These are phyloP conservation scores for Ochotona princeps DNA, from an alignment of 2,113 vertebrate species.

Conservation along the genomic window DNA sequence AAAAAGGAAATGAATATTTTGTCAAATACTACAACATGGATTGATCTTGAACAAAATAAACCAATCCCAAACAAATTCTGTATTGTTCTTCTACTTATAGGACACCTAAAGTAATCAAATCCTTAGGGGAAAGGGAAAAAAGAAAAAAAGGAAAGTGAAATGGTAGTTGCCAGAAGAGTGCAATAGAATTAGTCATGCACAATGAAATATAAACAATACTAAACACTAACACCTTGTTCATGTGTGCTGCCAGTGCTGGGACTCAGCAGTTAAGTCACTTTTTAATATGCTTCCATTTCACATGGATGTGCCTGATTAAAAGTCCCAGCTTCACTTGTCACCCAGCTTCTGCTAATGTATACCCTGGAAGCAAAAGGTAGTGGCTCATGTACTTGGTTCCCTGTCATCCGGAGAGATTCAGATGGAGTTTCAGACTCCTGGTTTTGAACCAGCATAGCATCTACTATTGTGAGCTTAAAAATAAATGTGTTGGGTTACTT, in stretches of 20 bases:
- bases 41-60: not conserved
- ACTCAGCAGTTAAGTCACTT: too few species aligned
- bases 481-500: not conserved
- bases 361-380: too few species aligned
- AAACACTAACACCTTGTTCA: too few species aligned
- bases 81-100: not conserved
- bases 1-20: not conserved
- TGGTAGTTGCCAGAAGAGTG: not conserved
- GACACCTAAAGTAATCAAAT: slow-evolving; percentile 11
- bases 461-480: not conserved
- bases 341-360: too few species aligned
- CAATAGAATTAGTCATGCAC: not conserved
- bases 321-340: too few species aligned
- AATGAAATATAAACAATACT: not conserved
- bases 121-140: not conserved
- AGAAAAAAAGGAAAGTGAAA: slow-evolving; percentile 1
- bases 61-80: not conserved
- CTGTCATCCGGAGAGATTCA: too few species aligned
- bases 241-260: too few species aligned
- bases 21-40: not conserved
- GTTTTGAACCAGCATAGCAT: too few species aligned
- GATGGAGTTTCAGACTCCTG: too few species aligned
- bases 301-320: too few species aligned
- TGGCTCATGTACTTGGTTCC: too few species aligned
- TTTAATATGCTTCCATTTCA: too few species aligned